Evolutionary conservation across 1,140 invertebrate genomes (phyloP).

Genomic region (Musca vetustissima): DNA sequence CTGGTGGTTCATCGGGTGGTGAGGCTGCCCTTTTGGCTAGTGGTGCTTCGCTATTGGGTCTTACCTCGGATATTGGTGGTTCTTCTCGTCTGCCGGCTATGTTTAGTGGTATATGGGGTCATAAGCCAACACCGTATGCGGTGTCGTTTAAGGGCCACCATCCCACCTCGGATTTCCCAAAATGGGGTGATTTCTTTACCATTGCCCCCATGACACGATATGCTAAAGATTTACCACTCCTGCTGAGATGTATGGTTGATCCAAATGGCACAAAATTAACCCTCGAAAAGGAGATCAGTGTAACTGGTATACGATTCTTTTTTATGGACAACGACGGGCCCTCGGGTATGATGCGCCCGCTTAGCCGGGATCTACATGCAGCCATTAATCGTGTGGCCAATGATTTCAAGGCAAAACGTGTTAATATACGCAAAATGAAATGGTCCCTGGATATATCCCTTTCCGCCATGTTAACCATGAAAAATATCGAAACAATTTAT

Average conservation of each 20-base stretch:
- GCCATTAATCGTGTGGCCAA: constrained; percentile 66
- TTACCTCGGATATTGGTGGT: constrained; percentile 84
- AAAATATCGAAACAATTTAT: constrained; percentile 64
- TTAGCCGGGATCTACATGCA: constrained; percentile 68
- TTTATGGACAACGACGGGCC: constrained; percentile 76
- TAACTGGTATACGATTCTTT: constrained; percentile 72
- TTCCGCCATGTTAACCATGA: constrained; percentile 60
- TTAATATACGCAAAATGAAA: constrained; percentile 63
- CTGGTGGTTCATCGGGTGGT: constrained; percentile 79
- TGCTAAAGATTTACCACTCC: constrained; percentile 74
- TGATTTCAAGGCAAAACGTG: constrained; percentile 64
- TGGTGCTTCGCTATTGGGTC: constrained; percentile 75
- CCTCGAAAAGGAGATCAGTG: constrained; percentile 68
- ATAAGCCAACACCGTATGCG: constrained; percentile 72
- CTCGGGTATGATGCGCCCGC: constrained; percentile 62
- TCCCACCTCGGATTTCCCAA: constrained; percentile 59
- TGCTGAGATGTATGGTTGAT: constrained; percentile 70
- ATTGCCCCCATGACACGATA: constrained; percentile 84
- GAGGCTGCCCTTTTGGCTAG: constrained; percentile 70
- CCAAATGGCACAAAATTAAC: constrained; percentile 61
- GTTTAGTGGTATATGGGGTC: constrained; percentile 84
- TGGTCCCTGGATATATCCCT: constrained; percentile 63
- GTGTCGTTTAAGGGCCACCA: constrained; percentile 63
- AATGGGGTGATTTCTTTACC: constrained; percentile 65
- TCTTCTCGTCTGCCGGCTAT: constrained; percentile 81